Conservation (phyloP, 2,113 vertebrate species). For the Coturnix japonica region DNA sequence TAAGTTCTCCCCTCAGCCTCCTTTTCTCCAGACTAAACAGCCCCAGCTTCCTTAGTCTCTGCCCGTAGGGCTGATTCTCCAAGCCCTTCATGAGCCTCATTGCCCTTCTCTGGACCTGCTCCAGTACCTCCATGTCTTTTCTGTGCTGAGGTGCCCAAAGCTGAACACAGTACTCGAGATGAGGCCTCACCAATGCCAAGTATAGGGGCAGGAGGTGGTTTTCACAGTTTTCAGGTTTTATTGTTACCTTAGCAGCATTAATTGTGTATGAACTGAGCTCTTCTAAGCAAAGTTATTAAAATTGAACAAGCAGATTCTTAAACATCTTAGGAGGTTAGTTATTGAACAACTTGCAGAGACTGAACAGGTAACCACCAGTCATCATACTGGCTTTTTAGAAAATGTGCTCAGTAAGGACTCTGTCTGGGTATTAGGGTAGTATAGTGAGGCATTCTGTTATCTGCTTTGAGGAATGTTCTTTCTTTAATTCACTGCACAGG, state of each 20-base stretch:
- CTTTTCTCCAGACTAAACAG: too few relatives aligned
- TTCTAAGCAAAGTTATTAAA: not conserved
- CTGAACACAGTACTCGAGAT: too few relatives aligned
- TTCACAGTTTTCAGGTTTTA: not conserved
- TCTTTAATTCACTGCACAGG: not conserved
- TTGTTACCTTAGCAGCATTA: not conserved
- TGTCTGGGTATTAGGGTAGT: not conserved
- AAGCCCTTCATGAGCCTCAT: too few relatives aligned
- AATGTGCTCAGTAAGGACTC: not conserved
- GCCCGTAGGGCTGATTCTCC: too few relatives aligned
- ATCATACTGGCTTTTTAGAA: not conserved
- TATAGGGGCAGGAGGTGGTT: too few relatives aligned
- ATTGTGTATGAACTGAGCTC: not conserved
- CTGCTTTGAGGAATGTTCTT: not conserved
- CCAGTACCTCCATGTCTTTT: too few relatives aligned
- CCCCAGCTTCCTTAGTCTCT: too few relatives aligned
- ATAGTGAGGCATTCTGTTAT: not conserved
- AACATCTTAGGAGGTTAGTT: not conserved
- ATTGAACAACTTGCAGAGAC: not conserved
- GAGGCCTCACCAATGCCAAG: too few relatives aligned
- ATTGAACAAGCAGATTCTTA: not conserved
- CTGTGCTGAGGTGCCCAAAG: too few relatives aligned
- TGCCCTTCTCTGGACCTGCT: too few relatives aligned
- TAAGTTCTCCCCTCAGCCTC: too few relatives aligned
- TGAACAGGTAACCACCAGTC: not conserved